Evolutionary conservation across 2,797 vertebrate species (phyloP).

Genomic region (Silurus aristotelis): DNA sequence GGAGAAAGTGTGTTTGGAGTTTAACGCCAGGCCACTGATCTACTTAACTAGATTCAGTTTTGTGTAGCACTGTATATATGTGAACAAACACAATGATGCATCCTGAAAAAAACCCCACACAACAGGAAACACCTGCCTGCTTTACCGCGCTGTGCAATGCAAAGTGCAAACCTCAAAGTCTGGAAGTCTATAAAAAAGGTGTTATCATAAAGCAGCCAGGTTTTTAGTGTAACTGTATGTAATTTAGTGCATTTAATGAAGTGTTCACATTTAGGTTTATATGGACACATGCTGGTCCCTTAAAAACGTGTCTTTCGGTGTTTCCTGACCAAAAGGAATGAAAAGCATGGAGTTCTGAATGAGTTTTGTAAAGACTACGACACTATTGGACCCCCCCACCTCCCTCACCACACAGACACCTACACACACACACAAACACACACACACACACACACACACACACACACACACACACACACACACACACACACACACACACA

Average conservation of each 20-base stretch:
- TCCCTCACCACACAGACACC: no score
- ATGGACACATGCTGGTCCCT: no score
- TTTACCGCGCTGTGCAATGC: not conserved
- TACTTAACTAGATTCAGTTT: not conserved
- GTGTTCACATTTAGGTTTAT: no score
- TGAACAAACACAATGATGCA: not conserved
- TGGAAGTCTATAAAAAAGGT: no score
- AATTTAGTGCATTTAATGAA: no score
- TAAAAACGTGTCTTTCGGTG: no score
- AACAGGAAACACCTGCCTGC: conserved; percentile 30
- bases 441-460: conserved; percentile 19
- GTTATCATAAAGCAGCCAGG: no score
- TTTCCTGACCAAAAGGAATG: no score
- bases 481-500: not conserved
- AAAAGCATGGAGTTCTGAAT: no score
- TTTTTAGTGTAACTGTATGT: no score
- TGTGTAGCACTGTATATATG: not conserved
- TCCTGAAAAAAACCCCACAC: not conserved
- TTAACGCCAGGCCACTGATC: not conserved
- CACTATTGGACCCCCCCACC: no score
- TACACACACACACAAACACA: not conserved
- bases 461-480: conserved; percentile 13
- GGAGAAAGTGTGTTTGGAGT: not conserved
- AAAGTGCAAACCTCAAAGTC: not conserved
- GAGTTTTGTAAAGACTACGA: no score